Evolutionary conservation across 2,888 invertebrate species (phyloP).

Genomic region (Phengaris alcon): DNA sequence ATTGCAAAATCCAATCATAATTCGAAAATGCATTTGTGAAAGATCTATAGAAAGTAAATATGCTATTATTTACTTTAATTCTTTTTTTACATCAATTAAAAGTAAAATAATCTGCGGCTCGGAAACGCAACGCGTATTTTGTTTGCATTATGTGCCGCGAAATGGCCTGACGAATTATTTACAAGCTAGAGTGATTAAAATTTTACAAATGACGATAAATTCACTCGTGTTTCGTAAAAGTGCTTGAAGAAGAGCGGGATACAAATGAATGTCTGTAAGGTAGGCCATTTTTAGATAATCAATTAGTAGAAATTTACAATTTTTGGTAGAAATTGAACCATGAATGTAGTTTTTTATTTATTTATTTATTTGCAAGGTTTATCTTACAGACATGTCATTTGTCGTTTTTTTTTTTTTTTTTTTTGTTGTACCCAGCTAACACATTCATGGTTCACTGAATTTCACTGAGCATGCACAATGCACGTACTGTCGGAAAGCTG

Average conservation of each 20-base stretch:
- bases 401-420: constrained; percentile 41
- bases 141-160: too few species aligned
- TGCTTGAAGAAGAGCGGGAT: constrained; percentile 66
- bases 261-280: constrained; percentile 76
- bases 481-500: constrained; percentile 16
- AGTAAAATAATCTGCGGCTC: not conserved
- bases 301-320: constrained; percentile 45
- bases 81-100: not conserved
- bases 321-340: constrained; percentile 58
- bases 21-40: too few species aligned
- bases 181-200: too few species aligned
- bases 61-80: not conserved
- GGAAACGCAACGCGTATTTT: too few species aligned
- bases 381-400: constrained; percentile 76
- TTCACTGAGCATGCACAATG: constrained; percentile 26
- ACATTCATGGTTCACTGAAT: constrained; percentile 71
- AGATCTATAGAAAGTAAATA: too few species aligned
- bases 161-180: too few species aligned
- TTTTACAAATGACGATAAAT: not conserved
- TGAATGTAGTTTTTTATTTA: constrained; percentile 56
- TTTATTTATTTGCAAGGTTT: constrained; percentile 47
- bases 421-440: constrained; percentile 32
- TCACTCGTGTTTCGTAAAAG: constrained; percentile 36
- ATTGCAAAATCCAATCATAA: not conserved
- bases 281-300: constrained; percentile 65